Conservation (phyloP, 2,797 vertebrate genomes). For the Characodon lateralis region DNA sequence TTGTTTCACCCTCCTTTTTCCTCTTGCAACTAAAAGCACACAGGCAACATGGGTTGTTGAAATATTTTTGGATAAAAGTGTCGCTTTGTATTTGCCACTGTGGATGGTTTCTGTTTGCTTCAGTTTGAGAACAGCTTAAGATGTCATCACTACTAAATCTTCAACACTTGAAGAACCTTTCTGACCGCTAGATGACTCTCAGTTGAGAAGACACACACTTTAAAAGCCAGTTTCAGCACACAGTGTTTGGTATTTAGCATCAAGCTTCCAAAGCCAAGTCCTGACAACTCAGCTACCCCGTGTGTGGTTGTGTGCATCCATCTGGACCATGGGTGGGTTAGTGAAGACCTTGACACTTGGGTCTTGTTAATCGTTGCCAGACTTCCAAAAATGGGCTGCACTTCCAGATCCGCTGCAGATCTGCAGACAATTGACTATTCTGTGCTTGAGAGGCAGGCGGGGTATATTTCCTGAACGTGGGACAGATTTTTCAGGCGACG, state of each 20-base stretch:
- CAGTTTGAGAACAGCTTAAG: constrained; percentile 46
- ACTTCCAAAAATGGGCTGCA: constrained; percentile 81
- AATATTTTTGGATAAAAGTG: constrained; percentile 50
- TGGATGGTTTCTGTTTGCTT: constrained; percentile 43
- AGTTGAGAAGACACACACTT: constrained; percentile 13
- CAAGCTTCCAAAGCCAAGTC: constrained; percentile 65
- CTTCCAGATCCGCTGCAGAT: constrained; percentile 76
- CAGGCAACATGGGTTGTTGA: constrained; percentile 36
- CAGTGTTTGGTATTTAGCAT: constrained; percentile 65
- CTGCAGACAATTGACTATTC: constrained; percentile 78
- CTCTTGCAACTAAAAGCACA: constrained; percentile 45
- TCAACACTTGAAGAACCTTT: constrained; percentile 40
- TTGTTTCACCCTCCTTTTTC: constrained; percentile 6
- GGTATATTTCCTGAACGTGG: constrained; percentile 82
- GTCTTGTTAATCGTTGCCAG: constrained; percentile 66
- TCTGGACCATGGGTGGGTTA: constrained; percentile 65
- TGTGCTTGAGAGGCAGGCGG: constrained; percentile 72
- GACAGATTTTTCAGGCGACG: constrained; percentile 79
- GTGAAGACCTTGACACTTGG: constrained; percentile 67
- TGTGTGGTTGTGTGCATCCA: constrained; percentile 58
- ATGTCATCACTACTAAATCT: constrained; percentile 48
- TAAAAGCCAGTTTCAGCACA: constrained; percentile 24
- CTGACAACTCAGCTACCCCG: constrained; percentile 64
- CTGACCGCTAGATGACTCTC: constrained; percentile 49
- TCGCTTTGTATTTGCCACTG: constrained; percentile 55